Percentiles rank a stretch among this genome's conserved stretches.
Conservation (phyloP, 2,113 vertebrate species). For the Podarcis muralis region DNA sequence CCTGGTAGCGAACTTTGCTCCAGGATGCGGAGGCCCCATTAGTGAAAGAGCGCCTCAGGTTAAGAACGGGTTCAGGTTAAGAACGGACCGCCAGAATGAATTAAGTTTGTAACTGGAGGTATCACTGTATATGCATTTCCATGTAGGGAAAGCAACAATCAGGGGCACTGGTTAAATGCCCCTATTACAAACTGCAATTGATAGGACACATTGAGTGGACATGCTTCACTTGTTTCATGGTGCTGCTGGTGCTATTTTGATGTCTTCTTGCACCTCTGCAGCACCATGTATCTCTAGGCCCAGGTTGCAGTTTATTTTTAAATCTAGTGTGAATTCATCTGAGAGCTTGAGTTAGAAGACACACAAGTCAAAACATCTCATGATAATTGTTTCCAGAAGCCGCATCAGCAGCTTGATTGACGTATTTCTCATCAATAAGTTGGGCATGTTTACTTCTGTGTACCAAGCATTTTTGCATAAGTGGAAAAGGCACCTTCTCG, state of each 20-base stretch:
- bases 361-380: conserved; percentile 69
- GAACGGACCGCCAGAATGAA: too few species aligned
- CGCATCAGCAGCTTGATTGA: conserved; percentile 68
- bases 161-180: background rate
- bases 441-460: conserved; percentile 64
- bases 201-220: background rate
- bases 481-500: conserved; percentile 15
- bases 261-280: too few species aligned
- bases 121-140: background rate
- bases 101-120: too few species aligned
- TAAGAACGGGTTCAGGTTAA: too few species aligned
- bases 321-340: conserved; percentile 62
- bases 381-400: conserved; percentile 64
- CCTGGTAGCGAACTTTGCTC: too few species aligned
- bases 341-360: conserved; percentile 63
- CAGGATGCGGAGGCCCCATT: too few species aligned
- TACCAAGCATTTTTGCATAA: conserved; percentile 48
- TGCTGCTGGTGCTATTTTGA: background rate
- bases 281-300: background rate
- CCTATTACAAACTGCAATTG: background rate
- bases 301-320: conserved; percentile 60
- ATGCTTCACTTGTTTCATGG: background rate
- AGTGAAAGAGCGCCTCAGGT: too few species aligned
- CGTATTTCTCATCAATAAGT: conserved; percentile 72
- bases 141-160: background rate